Evolutionary conservation across 1,140 invertebrate species (phyloP), one percentile per base, ranked within the genome.

Genomic region (Drosophila nikananu): DNA sequence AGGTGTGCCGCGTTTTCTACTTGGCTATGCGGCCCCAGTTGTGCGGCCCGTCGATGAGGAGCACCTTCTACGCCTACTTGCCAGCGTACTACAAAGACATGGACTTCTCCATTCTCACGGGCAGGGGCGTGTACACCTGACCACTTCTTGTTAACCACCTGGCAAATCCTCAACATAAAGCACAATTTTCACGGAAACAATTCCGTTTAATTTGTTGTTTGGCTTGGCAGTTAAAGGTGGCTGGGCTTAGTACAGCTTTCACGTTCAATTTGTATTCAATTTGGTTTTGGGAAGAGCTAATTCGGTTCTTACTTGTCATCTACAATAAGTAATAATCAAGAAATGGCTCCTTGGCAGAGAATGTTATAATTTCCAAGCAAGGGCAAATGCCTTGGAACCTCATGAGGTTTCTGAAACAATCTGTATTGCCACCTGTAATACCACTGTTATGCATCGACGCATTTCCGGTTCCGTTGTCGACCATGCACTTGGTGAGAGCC

Each of bases 381-480:
- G 44, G 44, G 12, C 12, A 48, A 23, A 25, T 48, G 4, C 13
- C 6, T 8, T 8, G 44, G 5, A 2, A 5, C 10, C 6, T 35
- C 30, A 21, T 12, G n/a, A 12, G 52, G 35, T 39, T 37, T n/a
- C 55, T 42, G 21, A 12, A 58, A 19, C 9, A 25, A 19, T 12
- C 55, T 41, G 35, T 10, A 37, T 41, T n/a, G 7, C 35, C 10
- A 48, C 68, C 48, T 59, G 51, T 27, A n/a, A 39, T 58, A 25
- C 66, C 54, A 86, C 55, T 78, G 61, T 46, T 75, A 78, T 81
- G 84, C 84, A 81, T 79, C 73, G 51, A 70, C 59, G 84, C 84
- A 89, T 75, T 75, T 89, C 84, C 84, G 77, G 17, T 87, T 83
- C 77, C 80, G 60, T 52, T 48, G 23, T 30, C 35, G 60, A 41